Percentiles rank a stretch among this genome's conserved stretches.
These are phyloP conservation scores for Hydrocynus forskahlii DNA, from an alignment of 2,797 vertebrate species.

Conservation along the genomic window DNA sequence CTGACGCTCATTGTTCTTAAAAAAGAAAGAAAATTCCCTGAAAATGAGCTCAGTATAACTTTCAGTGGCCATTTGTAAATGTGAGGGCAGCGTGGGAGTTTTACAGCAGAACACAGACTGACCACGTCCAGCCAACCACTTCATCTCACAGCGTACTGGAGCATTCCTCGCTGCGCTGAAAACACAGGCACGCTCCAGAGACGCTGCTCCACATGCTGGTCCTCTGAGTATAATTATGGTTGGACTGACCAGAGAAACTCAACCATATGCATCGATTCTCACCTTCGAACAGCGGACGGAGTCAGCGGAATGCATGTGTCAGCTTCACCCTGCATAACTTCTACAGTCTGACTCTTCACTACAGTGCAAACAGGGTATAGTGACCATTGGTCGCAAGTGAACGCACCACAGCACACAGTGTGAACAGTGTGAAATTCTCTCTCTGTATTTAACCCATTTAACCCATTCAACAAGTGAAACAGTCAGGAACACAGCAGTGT, in stretches of 20 bases:
- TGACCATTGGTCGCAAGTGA: no score
- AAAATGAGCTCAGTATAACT: no score
- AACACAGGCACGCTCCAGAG: background rate
- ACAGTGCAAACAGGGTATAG: background rate
- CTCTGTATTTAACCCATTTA: no score
- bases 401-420: no score
- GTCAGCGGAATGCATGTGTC: background rate
- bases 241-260: background rate
- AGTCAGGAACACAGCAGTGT: no score
- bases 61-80: no score
- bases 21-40: background rate
- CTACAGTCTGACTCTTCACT: background rate
- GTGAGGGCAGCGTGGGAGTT: no score
- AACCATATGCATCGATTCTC: constrained; percentile 13
- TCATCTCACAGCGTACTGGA: background rate
- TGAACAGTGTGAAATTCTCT: no score
- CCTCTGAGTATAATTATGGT: background rate
- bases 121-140: background rate
- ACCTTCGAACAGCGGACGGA: background rate
- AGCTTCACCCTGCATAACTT: background rate
- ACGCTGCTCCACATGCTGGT: background rate
- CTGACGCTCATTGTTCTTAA: background rate
- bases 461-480: no score
- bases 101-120: no score
- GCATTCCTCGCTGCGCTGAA: background rate